Conservation (phyloP, 2,797 vertebrate species). For the Anabacerthia variegaticeps region DNA sequence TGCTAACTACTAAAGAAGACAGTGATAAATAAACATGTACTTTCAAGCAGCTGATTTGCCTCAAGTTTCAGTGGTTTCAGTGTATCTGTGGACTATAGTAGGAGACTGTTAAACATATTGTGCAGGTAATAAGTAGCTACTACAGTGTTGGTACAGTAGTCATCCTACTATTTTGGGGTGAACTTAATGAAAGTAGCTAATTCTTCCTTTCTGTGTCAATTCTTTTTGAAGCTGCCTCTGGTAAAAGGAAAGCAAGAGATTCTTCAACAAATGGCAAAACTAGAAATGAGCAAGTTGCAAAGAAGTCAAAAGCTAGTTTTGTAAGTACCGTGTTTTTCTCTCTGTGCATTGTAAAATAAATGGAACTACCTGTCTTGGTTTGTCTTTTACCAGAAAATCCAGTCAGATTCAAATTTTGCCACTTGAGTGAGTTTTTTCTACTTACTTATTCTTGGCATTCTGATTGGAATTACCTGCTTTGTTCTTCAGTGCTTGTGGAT, state of each 20-base stretch:
- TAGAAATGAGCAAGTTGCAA: constrained; percentile 71
- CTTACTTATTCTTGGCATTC: background rate
- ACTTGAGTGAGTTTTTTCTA: background rate
- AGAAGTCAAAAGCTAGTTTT: constrained; percentile 67
- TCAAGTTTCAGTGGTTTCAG: background rate
- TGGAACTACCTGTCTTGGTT: background rate
- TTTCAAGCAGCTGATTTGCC: background rate
- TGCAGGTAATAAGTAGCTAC: background rate
- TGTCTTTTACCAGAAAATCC: background rate
- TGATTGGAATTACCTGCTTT: background rate
- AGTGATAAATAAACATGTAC: background rate
- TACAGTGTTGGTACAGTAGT: background rate
- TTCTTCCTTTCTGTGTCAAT: background rate
- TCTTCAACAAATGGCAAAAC: constrained; percentile 64
- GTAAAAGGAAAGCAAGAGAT: constrained; percentile 80
- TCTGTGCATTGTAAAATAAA: background rate
- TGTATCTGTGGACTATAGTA: background rate
- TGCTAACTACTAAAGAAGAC: background rate
- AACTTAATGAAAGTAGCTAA: background rate
- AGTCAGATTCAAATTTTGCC: background rate
- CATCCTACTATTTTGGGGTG: background rate
- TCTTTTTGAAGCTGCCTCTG: constrained; percentile 65
- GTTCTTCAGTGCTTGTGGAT: background rate
- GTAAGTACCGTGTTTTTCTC: constrained; percentile 66
- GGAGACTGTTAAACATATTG: background rate